Conservation (phyloP, 2,888 invertebrate species). For the Anthophora plumipes region DNA sequence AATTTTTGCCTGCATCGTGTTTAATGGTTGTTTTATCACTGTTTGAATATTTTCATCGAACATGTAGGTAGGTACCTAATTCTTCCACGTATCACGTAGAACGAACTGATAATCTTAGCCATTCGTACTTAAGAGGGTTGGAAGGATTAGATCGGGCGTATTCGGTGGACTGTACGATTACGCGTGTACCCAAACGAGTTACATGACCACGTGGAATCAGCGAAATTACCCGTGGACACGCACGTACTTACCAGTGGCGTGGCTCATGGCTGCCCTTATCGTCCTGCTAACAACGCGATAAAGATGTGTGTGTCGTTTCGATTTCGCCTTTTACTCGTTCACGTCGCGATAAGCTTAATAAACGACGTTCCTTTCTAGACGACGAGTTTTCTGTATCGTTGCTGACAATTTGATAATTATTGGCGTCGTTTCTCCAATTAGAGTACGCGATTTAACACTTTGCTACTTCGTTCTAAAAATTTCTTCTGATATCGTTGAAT, state of each 20-base stretch:
- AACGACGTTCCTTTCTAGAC: slow-evolving; percentile 33
- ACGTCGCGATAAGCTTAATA: slow-evolving; percentile 59
- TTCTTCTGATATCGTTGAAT: background rate
- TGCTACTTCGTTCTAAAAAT: background rate
- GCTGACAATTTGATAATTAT: slow-evolving; percentile 26
- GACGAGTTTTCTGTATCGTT: slow-evolving; percentile 1
- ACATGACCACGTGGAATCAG: slow-evolving; percentile 29
- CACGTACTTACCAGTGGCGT: slow-evolving; percentile 34
- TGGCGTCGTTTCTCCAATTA: background rate
- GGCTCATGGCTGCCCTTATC: slow-evolving; percentile 39
- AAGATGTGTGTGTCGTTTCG: slow-evolving; percentile 52
- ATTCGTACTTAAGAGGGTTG: slow-evolving; percentile 9
- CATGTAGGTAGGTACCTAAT: slow-evolving; percentile 5
- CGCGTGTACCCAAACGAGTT: slow-evolving; percentile 44
- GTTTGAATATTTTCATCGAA: too few species aligned
- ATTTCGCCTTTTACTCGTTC: slow-evolving; percentile 36
- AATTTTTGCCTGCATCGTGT: too few species aligned
- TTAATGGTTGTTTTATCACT: too few species aligned
- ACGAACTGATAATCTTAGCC: background rate
- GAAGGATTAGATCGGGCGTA: slow-evolving; percentile 22
- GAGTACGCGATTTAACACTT: too few species aligned
- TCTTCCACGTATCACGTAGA: slow-evolving; percentile 13
- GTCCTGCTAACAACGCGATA: slow-evolving; percentile 42
- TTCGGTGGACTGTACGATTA: slow-evolving; percentile 37
- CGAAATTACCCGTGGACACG: slow-evolving; percentile 55